Base-by-base conservation (phyloP, 2,888 invertebrate species). In the Diaperis boleti region DNA sequence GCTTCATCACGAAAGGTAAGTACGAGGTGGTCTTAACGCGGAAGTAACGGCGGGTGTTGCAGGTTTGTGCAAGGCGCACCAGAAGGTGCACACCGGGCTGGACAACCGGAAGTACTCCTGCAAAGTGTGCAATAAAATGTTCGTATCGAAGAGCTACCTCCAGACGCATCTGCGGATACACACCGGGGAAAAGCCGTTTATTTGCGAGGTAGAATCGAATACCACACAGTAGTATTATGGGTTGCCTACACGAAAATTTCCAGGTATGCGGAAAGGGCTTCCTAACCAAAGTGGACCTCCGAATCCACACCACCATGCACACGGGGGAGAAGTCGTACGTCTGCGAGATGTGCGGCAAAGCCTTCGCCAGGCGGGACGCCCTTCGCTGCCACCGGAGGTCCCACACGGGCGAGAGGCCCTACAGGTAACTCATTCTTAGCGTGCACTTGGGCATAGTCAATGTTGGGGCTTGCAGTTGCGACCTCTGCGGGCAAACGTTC, bases 171-270 rank as follows among this genome's bases (percentile, higher is more conserved):
- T 84, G 33, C 80, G 85, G 18, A 87, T 86, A 59, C 87, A 87
- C 68, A 86, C 86, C 0, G 86, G 86, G 0, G 86, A 87, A 68
- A 86, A 86, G 68, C 86, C 86, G 0, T 86, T 85, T 72, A 81
- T 86, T 64, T 87, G 87, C 69, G 86, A 87, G 73, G 86, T 86
- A n/a, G n/a, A n/a, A n/a, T n/a, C n/a, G n/a, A n/a, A n/a, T n/a
- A n/a, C n/a, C n/a, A n/a, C n/a, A n/a, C n/a, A n/a, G n/a, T n/a
- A n/a, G n/a, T n/a, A n/a, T n/a, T n/a, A n/a, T n/a, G n/a, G n/a
- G n/a, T n/a, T n/a, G n/a, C n/a, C n/a, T n/a, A n/a, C n/a, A n/a
- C n/a, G n/a, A n/a, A n/a, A n/a, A n/a, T n/a, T n/a, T n/a, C n/a
- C 56, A 78, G 80, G 80, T 81, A 2, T 87, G 87, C 69, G 86